Percentiles rank a stretch among this genome's conserved stretches.
These are phyloP conservation scores for Platichthys flesus DNA, from an alignment of 2,113 vertebrate genomes.

Conservation along the genomic window DNA sequence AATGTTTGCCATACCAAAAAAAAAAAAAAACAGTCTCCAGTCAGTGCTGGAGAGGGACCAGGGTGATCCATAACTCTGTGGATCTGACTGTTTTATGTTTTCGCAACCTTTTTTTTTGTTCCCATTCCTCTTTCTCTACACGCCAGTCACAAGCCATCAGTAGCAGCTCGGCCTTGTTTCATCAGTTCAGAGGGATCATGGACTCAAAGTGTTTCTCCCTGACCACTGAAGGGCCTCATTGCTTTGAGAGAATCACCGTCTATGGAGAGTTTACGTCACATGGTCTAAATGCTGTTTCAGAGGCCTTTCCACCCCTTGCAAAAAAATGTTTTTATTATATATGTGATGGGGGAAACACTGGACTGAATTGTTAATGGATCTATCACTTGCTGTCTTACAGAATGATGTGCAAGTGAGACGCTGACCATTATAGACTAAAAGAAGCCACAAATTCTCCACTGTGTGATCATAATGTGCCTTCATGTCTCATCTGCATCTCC, in stretches of 20 bases:
- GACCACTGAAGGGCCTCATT: conserved; percentile 31
- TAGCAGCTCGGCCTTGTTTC: conserved; percentile 34
- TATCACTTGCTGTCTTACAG: conserved; percentile 57
- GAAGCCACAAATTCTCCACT: conserved; percentile 49
- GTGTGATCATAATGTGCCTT: conserved; percentile 35
- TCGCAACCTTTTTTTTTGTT: conserved; percentile 48
- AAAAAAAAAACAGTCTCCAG: conserved; percentile 55
- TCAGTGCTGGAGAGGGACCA: conserved; percentile 68
- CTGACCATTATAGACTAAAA: conserved; percentile 37
- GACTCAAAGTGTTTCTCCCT: conserved; percentile 45
- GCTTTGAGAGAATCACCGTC: background rate
- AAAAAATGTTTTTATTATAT: conserved; percentile 8
- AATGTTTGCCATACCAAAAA: conserved; percentile 65
- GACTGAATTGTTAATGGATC: conserved; percentile 63
- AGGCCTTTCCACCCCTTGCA: conserved; percentile 56
- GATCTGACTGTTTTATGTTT: conserved; percentile 53
- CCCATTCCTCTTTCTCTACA: conserved; percentile 40
- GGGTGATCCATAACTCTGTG: conserved; percentile 48
- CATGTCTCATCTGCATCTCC: conserved; percentile 37
- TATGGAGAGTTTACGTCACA: conserved; percentile 20
- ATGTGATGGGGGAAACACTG: conserved; percentile 70
- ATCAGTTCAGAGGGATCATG: conserved; percentile 27
- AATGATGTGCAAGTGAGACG: conserved; percentile 17
- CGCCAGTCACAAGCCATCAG: conserved; percentile 70
- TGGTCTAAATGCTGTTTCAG: conserved; percentile 51